phyloP scores from a whole-genome alignment of 1,140 invertebrate genomes.

The Cryptotermes secundus region DNA sequence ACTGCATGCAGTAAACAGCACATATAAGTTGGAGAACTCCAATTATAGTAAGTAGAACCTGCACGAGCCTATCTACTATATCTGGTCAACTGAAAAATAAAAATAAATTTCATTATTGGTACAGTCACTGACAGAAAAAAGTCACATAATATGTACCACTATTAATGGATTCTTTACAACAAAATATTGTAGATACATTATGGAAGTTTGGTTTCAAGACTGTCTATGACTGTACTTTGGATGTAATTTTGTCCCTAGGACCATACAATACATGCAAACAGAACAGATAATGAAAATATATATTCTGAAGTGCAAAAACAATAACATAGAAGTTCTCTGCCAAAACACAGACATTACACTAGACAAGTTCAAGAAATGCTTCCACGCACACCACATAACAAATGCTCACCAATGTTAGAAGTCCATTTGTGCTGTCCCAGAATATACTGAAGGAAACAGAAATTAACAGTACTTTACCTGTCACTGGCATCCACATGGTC shows the following conservation, averaged over 20 bases:
- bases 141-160: too few relatives aligned
- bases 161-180: too few relatives aligned
- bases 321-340: conserved; percentile 6
- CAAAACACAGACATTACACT: background rate
- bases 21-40: background rate
- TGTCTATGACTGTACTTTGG: background rate
- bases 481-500: background rate
- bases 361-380: background rate
- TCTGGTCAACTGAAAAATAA: conserved; percentile 16
- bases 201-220: background rate
- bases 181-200: background rate
- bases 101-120: background rate
- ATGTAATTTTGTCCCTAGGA: conserved; percentile 6
- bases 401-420: background rate
- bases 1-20: conserved; percentile 20
- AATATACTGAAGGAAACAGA: background rate
- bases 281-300: background rate
- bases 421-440: background rate
- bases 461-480: background rate
- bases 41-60: conserved; percentile 2
- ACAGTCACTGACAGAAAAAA: background rate
- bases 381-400: background rate
- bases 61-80: conserved; percentile 11
- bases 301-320: background rate
- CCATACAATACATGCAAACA: background rate